A percentile compares a stretch with the other conserved stretches of the same genome.
Conservation (phyloP, 2,797 vertebrate species). For the Limosa lapponica region DNA sequence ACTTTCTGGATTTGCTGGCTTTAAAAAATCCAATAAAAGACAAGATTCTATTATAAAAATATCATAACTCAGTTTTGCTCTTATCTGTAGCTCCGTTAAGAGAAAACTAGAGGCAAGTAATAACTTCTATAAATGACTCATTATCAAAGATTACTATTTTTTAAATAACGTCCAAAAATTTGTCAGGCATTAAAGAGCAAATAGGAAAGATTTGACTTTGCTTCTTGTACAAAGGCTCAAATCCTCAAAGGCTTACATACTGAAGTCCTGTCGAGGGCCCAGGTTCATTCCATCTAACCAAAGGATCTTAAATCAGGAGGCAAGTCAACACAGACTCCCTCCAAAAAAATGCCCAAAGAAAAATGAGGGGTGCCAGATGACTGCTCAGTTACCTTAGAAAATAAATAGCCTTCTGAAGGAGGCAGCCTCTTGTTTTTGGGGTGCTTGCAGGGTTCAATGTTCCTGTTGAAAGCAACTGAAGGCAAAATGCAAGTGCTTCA, state of each 20-base stretch:
- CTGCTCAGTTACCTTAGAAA: neutral
- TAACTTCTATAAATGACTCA: neutral
- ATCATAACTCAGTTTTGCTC: neutral
- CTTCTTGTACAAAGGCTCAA: neutral
- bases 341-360: neutral
- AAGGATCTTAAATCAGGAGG: neutral
- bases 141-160: neutral
- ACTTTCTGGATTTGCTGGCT: slow-evolving; percentile 2
- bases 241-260: neutral
- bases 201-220: neutral
- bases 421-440: neutral
- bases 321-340: neutral
- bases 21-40: neutral
- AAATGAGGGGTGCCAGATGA: neutral
- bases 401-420: neutral
- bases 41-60: neutral
- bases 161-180: neutral
- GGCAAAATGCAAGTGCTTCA: neutral
- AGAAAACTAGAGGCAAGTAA: slow-evolving; percentile 3
- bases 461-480: neutral
- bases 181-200: neutral
- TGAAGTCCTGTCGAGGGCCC: neutral
- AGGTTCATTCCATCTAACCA: neutral
- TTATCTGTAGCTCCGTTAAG: slow-evolving; percentile 11
- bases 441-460: accelerated